phyloP scores from a whole-genome alignment of 1,140 invertebrate genomes.

The Rhynchophorus ferrugineus region DNA sequence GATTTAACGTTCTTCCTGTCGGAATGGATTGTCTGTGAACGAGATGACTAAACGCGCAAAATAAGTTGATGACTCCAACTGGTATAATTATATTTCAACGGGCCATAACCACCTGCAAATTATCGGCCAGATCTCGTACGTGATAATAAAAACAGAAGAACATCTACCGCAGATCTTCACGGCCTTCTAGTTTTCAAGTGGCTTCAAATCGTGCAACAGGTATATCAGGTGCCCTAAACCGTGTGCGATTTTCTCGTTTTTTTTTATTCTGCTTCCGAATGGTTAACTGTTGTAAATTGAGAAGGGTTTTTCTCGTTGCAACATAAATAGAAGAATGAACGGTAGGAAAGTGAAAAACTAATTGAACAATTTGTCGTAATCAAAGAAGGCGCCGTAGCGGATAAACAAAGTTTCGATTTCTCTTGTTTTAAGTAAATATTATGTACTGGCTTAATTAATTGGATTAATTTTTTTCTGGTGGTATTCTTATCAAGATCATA shows the following conservation, averaged over 20 bases:
- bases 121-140: not conserved
- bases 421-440: not conserved
- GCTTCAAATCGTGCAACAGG: not conserved
- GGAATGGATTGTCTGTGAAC: no score
- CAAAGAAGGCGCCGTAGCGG: not conserved
- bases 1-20: no score
- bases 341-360: not conserved
- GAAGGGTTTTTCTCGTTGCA: no score
- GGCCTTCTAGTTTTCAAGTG: not conserved
- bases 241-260: no score
- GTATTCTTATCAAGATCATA: no score
- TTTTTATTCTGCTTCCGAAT: no score
- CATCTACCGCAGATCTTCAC: not conserved
- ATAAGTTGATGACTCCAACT: not conserved
- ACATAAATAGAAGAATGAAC: no score
- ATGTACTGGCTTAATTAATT: not conserved
- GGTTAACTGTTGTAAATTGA: no score
- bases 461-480: no score
- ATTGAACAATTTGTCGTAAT: not conserved
- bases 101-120: not conserved
- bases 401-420: not conserved
- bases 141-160: not conserved
- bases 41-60: not conserved
- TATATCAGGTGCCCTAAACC: no score
- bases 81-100: not conserved